phyloP scores from a whole-genome alignment of 2,797 vertebrate genomes.

The Fringilla coelebs region DNA sequence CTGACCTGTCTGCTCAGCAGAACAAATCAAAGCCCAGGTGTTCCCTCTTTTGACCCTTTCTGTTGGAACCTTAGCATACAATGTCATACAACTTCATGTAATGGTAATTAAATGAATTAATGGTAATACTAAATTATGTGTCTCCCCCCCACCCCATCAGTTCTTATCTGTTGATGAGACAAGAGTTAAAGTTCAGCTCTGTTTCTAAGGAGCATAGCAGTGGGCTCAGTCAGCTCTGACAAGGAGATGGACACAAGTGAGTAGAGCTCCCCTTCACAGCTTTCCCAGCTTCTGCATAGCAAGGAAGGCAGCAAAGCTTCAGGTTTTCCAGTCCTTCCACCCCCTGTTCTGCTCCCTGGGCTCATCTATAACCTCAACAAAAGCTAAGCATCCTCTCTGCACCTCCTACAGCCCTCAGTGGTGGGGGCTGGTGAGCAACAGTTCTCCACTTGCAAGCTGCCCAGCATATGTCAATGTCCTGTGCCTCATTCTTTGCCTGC shows the following conservation, averaged over 20 bases:
- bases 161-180: background rate
- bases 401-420: background rate
- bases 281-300: background rate
- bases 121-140: background rate
- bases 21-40: background rate
- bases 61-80: background rate
- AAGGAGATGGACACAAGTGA: background rate
- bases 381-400: background rate
- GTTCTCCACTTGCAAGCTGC: background rate
- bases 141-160: background rate
- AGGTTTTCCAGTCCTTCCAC: background rate
- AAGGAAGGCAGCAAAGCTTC: background rate
- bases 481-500: background rate
- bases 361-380: background rate
- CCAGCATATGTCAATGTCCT: rapidly evolving
- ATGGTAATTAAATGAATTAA: background rate
- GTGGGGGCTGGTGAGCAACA: background rate
- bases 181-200: background rate
- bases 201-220: background rate
- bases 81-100: background rate
- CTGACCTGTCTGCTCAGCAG: background rate
- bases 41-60: background rate
- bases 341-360: background rate
- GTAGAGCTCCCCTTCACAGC: background rate
- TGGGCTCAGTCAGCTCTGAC: background rate